phyloP scores from a whole-genome alignment of 2,888 invertebrate genomes.

The Idaea biselata region DNA sequence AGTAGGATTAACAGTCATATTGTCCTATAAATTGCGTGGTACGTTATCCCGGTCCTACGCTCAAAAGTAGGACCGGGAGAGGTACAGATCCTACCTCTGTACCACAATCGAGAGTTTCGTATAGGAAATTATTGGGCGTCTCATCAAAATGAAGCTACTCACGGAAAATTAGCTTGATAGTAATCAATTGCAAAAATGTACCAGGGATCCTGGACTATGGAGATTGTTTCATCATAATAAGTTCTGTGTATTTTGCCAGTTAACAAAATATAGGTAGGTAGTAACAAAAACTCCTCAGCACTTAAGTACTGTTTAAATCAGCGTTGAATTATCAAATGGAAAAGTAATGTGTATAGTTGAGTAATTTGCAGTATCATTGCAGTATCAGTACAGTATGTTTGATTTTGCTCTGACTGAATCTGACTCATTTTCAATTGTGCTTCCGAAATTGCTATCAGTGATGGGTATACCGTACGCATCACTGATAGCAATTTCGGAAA shows the following conservation, averaged over 20 bases:
- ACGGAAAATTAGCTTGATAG: no score
- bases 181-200: no score
- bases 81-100: no score
- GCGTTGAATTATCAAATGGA: neutral
- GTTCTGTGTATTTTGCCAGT: neutral
- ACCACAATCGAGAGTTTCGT: no score
- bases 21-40: no score
- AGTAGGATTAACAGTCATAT: no score
- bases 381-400: conserved; percentile 1
- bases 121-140: no score
- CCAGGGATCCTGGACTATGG: neutral
- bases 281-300: neutral
- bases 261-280: neutral
- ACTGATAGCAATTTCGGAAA: no score
- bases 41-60: no score
- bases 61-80: no score
- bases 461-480: no score
- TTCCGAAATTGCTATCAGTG: conserved; percentile 6
- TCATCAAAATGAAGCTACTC: no score
- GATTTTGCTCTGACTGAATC: conserved; percentile 5
- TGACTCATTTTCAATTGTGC: conserved; percentile 1
- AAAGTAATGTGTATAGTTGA: neutral
- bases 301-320: neutral
- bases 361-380: neutral
- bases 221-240: neutral